Base-by-base conservation (phyloP, 2,113 vertebrate species). In the Azemiops feae region DNA sequence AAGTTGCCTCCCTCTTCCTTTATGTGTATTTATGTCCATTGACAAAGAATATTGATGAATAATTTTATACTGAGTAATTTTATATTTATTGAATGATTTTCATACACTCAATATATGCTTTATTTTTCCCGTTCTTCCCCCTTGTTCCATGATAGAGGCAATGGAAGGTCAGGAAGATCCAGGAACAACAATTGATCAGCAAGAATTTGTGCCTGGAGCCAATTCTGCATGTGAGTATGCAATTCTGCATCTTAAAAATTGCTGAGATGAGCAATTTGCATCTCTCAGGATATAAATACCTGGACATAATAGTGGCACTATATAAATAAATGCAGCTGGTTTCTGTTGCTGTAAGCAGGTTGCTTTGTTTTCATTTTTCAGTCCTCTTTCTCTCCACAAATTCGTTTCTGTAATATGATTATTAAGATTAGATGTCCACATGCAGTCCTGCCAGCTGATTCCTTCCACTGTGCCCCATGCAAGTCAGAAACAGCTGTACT, bases 81-180 rank as follows among this genome's bases (percentile, higher is more conserved):
- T 92, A 81, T 7, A 0, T 89, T 94, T 60, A 1, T 60, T 92
- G 18, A 25, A 47, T 27, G 54, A 54, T 95, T 22, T 86, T 89
- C 0, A 16, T 91, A 22, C 8, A 5, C 0, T 43, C 93, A 89
- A 94, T 91, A 39, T 93, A 3, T 27, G 92, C 92, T 43, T 94
- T 88, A 94, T 74, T 0, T 3, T 50, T 54, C 85, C 23, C 87
- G n/a, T n/a, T 39, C 45, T 91, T 54, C 30, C 16, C 55, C 20
- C 12, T 14, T 39, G 6, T 3, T 0, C 16, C 20, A 74, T 93
- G 87, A 69, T 96, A 95, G 93, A 91, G 93, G 2, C 92, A 93
- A 95, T 3, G 53, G 93, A 96, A 95, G 45, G 69, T 92, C 81
- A 96, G 74, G 93, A 96, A 90, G 88, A 9, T 55, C 93, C 95